Conservation (phyloP, 2,113 vertebrate species). For the Sinosuthora webbiana region DNA sequence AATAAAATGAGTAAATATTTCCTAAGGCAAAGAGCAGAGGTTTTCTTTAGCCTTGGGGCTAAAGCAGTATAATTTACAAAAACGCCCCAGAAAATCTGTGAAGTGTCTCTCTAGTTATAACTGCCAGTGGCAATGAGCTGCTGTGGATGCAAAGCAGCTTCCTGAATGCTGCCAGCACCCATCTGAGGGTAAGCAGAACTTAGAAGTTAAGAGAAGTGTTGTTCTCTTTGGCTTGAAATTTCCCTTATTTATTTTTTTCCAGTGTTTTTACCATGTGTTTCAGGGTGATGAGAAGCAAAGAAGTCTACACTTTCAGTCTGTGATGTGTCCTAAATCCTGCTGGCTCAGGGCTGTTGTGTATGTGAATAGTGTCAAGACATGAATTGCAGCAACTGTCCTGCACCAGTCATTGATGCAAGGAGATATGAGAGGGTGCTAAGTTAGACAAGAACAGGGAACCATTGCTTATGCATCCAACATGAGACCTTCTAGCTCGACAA, state of each 20-base stretch:
- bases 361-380: neutral
- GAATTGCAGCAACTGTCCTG: neutral
- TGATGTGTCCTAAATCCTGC: neutral
- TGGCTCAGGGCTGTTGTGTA: neutral
- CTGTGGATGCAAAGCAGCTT: neutral
- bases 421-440: neutral
- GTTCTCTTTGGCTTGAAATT: neutral
- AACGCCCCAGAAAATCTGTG: neutral
- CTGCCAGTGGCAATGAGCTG: neutral
- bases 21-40: neutral
- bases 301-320: neutral
- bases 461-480: neutral
- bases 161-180: neutral
- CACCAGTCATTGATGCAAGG: neutral
- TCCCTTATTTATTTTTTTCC: neutral
- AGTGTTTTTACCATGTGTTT: neutral
- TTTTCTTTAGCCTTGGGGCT: neutral
- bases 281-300: neutral
- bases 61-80: neutral
- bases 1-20: neutral
- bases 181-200: neutral
- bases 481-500: neutral
- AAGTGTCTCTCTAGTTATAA: neutral
- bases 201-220: neutral
- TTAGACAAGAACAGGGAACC: neutral